Evolutionary conservation across 2,797 vertebrate species (phyloP).

Genomic region (Calcarius lapponicus): DNA sequence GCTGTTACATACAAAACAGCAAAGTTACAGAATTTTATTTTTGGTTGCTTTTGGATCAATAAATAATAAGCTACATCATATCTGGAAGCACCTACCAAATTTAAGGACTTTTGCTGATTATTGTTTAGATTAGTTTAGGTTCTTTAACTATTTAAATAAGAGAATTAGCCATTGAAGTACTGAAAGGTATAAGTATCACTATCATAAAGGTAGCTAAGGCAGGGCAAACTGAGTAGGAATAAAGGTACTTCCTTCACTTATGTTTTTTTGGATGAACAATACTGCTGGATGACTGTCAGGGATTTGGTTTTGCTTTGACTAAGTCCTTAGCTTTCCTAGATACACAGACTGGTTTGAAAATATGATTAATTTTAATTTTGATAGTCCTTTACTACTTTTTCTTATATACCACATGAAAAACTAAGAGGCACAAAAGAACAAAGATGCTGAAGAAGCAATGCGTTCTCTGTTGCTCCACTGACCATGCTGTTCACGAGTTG

Average conservation of each 20-base stretch:
- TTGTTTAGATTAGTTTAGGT: neutral
- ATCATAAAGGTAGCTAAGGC: neutral
- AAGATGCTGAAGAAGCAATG: neutral
- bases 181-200: neutral
- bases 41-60: neutral
- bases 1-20: neutral
- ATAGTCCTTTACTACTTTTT: neutral
- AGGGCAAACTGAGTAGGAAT: neutral
- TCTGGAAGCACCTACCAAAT: neutral
- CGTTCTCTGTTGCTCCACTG: neutral
- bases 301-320: neutral
- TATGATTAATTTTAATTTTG: neutral
- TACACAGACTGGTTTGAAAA: neutral
- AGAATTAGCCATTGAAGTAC: neutral
- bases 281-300: neutral
- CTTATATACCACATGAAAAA: neutral
- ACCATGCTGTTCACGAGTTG: neutral
- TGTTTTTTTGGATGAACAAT: neutral
- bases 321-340: neutral
- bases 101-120: neutral
- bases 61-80: neutral
- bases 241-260: neutral
- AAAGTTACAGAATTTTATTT: neutral
- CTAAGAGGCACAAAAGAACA: neutral
- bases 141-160: neutral